Evolutionary conservation across 2,797 vertebrate species (phyloP).

Genomic region (Paguma larvata): DNA sequence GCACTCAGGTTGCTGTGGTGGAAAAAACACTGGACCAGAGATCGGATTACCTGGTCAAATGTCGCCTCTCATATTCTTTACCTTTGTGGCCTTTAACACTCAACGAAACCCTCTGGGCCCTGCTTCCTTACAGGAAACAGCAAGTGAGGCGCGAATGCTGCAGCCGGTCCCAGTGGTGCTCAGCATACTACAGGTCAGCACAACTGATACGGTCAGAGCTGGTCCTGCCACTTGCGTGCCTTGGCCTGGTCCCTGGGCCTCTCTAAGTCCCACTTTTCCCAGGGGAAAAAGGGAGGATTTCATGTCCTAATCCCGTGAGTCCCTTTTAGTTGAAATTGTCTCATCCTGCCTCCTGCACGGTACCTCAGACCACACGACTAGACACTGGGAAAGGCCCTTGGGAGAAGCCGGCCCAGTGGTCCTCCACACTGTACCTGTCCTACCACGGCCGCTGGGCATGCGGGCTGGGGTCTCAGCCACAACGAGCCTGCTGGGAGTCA

Average conservation of each 20-base stretch:
- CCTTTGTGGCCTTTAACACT: neutral
- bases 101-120: neutral
- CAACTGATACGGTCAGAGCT: neutral
- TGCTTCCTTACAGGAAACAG: neutral
- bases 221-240: neutral
- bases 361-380: neutral
- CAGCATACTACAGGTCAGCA: rapidly evolving
- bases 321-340: neutral
- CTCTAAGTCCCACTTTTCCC: neutral
- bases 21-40: neutral
- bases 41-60: neutral
- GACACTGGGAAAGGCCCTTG: rapidly evolving
- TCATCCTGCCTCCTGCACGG: neutral
- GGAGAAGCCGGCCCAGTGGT: neutral
- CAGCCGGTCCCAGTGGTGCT: rapidly evolving
- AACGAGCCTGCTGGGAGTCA: neutral
- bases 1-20: too few relatives aligned
- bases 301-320: neutral
- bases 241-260: neutral
- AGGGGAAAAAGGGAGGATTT: too few relatives aligned
- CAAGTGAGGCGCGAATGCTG: rapidly evolving
- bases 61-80: neutral
- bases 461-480: neutral
- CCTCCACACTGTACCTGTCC: neutral
- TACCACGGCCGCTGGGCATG: rapidly evolving